Conservation (phyloP, 2,888 invertebrate species). For the Apotomis turbidana region DNA sequence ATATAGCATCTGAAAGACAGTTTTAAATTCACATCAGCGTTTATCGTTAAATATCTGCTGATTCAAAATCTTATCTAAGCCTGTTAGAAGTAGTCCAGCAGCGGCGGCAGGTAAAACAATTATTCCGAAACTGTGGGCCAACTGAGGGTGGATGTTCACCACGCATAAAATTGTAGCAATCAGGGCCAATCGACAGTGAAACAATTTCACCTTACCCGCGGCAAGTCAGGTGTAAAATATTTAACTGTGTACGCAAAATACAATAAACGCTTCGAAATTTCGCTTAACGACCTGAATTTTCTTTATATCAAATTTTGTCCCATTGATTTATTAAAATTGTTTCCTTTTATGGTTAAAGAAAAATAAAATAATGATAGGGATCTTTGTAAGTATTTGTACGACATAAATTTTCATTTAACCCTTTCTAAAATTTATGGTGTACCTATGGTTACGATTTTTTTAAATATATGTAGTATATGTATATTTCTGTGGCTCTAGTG, state of each 20-base stretch:
- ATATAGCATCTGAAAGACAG: too few relatives aligned
- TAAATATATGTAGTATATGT: too few relatives aligned
- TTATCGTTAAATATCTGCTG: too few relatives aligned
- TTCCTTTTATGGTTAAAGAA: neutral
- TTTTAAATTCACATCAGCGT: too few relatives aligned
- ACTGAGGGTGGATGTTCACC: constrained; percentile 5
- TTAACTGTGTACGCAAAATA: neutral
- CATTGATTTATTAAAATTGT: neutral
- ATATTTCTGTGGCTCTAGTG: too few relatives aligned
- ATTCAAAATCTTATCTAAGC: too few relatives aligned
- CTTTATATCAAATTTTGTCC: neutral
- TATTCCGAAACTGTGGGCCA: neutral
- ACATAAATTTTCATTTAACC: too few relatives aligned
- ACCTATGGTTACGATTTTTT: too few relatives aligned
- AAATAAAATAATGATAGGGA: too few relatives aligned
- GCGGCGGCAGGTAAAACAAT: neutral
- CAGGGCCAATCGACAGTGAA: neutral
- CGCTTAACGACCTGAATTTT: constrained; percentile 9
- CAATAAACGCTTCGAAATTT: constrained; percentile 4
- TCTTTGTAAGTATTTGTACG: too few relatives aligned
- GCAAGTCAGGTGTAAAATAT: constrained; percentile 15
- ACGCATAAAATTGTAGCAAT: constrained; percentile 10
- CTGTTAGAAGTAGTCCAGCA: too few relatives aligned
- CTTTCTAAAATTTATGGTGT: too few relatives aligned
- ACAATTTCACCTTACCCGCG: neutral